A percentile compares a stretch with the other conserved stretches of the same genome.
These are phyloP conservation scores for Olivierus martensii DNA, from an alignment of 1,140 invertebrate species.

Conservation along the genomic window DNA sequence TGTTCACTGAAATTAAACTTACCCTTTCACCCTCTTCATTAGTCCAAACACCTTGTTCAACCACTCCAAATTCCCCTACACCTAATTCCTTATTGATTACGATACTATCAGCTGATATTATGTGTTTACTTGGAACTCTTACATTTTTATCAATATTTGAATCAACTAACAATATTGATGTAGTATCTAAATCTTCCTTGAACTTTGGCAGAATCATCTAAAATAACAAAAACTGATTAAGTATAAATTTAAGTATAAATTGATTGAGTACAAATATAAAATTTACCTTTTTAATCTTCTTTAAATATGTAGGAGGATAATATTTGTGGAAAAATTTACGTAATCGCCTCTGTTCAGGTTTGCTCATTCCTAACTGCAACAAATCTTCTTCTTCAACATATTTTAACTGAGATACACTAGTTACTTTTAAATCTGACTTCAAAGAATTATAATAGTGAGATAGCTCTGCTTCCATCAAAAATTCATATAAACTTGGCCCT, in stretches of 20 bases:
- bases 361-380: constrained; percentile 79
- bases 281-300: constrained; percentile 62
- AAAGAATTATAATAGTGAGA: constrained; percentile 70
- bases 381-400: constrained; percentile 90
- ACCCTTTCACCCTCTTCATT: constrained; percentile 75
- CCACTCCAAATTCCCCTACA: constrained; percentile 91
- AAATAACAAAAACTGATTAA: too few relatives aligned
- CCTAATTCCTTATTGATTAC: constrained; percentile 88
- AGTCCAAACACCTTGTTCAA: constrained; percentile 97
- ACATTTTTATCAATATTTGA: constrained; percentile 27
- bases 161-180: constrained; percentile 27
- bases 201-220: constrained; percentile 31
- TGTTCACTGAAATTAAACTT: constrained; percentile 25
- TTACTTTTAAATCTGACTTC: constrained; percentile 46
- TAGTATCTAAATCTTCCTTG: constrained; percentile 28
- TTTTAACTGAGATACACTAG: constrained; percentile 77
- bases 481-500: constrained; percentile 64
- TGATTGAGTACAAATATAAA: not conserved
- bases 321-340: constrained; percentile 88
- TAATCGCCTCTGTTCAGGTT: constrained; percentile 83
- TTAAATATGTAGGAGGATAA: constrained; percentile 73
- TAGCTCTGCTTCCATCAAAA: constrained; percentile 76
- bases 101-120: constrained; percentile 87
- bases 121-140: constrained; percentile 75
- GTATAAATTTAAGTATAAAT: too few relatives aligned